A percentile compares a stretch with the other conserved stretches of the same genome.
Conservation (phyloP, 2,797 vertebrate genomes). For the Ispidina lecontei region DNA sequence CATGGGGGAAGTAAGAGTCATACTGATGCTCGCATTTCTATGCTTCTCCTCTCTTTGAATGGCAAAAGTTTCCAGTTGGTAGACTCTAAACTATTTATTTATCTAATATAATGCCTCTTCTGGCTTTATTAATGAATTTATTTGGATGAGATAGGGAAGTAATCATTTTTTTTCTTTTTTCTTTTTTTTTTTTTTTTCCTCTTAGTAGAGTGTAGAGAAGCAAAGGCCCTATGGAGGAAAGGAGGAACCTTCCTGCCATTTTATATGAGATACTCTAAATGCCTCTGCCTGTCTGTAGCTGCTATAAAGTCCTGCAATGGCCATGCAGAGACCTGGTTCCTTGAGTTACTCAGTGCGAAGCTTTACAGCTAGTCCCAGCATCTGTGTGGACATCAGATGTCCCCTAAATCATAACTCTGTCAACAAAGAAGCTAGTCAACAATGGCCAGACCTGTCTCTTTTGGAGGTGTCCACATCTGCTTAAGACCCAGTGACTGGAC, state of each 20-base stretch:
- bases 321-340: background rate
- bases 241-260: rapidly evolving
- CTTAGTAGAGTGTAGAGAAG: background rate
- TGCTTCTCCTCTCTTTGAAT: background rate
- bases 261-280: background rate
- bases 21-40: background rate
- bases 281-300: background rate
- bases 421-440: background rate
- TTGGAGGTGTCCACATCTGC: background rate
- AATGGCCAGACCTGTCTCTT: background rate
- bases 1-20: background rate
- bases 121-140: conserved; percentile 32
- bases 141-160: background rate
- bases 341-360: background rate
- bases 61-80: conserved; percentile 21
- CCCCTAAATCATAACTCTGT: rapidly evolving
- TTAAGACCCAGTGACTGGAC: background rate
- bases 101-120: conserved; percentile 13
- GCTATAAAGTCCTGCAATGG: background rate
- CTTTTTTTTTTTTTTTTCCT: background rate
- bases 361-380: background rate
- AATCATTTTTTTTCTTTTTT: background rate
- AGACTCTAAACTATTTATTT: conserved; percentile 28
- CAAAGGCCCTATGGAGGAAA: background rate
- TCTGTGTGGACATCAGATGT: background rate